phyloP scores from a whole-genome alignment of 2,113 vertebrate genomes.

The Mobula hypostoma region DNA sequence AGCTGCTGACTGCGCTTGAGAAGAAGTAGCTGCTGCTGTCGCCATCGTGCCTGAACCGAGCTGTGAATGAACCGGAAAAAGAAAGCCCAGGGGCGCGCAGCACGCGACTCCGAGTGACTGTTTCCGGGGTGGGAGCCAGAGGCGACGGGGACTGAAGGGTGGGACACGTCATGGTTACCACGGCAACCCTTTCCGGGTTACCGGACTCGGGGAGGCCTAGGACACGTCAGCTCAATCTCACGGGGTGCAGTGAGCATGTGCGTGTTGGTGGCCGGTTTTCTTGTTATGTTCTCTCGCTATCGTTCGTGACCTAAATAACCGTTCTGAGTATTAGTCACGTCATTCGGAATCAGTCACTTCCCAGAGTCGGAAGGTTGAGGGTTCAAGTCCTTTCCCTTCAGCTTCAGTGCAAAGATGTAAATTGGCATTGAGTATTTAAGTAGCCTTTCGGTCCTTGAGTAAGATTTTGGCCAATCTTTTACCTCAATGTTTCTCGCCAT shows the following conservation, averaged over 20 bases:
- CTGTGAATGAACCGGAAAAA: slow-evolving; percentile 28
- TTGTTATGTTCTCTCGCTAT: too few species aligned
- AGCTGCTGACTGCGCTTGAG: slow-evolving; percentile 45
- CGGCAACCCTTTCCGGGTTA: not conserved
- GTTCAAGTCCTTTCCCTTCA: too few species aligned
- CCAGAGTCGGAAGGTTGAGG: too few species aligned
- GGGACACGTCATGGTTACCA: slow-evolving; percentile 3
- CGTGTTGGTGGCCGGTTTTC: too few species aligned
- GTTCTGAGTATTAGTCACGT: too few species aligned
- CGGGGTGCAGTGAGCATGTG: not conserved
- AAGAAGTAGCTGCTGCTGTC: slow-evolving; percentile 56
- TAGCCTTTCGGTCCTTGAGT: too few species aligned
- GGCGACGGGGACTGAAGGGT: not conserved
- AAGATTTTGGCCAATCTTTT: too few species aligned
- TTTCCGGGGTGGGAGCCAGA: not conserved
- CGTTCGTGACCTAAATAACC: too few species aligned
- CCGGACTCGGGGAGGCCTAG: not conserved
- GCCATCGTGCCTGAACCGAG: not conserved
- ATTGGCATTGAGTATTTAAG: too few species aligned
- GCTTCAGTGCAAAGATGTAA: too few species aligned
- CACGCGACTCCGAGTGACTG: not conserved
- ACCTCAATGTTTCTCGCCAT: too few species aligned
- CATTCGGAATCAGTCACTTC: too few species aligned
- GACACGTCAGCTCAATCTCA: slow-evolving; percentile 12
- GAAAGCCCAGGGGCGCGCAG: not conserved